phyloP scores from a whole-genome alignment of 2,797 vertebrate species.

The Pogoniulus pusillus region DNA sequence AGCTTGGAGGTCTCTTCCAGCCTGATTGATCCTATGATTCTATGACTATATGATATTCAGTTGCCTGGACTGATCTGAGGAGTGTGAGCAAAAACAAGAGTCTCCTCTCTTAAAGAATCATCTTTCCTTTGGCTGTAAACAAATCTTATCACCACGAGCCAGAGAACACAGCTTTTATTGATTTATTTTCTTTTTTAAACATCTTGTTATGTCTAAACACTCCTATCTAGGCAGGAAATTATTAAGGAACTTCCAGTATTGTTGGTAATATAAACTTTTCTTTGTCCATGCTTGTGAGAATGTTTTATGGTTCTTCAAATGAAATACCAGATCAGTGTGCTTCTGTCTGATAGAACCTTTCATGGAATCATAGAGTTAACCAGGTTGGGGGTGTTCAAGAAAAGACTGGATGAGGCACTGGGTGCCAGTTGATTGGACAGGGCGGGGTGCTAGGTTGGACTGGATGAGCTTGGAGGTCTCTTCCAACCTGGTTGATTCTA shows the following conservation, averaged over 20 bases:
- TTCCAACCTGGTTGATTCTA: too few species aligned
- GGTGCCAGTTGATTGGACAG: too few species aligned
- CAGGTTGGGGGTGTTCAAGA: too few species aligned
- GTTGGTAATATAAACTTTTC: not conserved
- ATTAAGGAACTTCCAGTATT: not conserved
- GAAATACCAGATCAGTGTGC: not conserved
- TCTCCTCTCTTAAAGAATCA: not conserved
- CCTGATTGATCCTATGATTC: too few species aligned
- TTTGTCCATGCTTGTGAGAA: not conserved
- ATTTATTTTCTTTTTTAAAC: constrained; percentile 28
- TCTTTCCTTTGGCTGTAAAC: constrained; percentile 7
- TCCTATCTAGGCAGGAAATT: not conserved
- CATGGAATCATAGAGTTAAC: too few species aligned
- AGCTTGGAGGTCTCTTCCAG: too few species aligned
- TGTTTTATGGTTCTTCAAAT: not conserved
- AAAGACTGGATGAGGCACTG: too few species aligned
- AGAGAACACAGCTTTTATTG: constrained; percentile 27
- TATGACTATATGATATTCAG: not conserved
- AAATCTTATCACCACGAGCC: not conserved
- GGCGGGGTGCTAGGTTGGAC: too few species aligned
- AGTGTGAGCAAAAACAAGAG: not conserved
- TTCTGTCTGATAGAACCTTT: not conserved
- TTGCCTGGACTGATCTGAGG: not conserved
- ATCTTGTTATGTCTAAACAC: constrained; percentile 3
- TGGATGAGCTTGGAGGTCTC: too few species aligned